Base-by-base conservation (phyloP, 2,888 invertebrate species). In the Parthenolecanium corni region DNA sequence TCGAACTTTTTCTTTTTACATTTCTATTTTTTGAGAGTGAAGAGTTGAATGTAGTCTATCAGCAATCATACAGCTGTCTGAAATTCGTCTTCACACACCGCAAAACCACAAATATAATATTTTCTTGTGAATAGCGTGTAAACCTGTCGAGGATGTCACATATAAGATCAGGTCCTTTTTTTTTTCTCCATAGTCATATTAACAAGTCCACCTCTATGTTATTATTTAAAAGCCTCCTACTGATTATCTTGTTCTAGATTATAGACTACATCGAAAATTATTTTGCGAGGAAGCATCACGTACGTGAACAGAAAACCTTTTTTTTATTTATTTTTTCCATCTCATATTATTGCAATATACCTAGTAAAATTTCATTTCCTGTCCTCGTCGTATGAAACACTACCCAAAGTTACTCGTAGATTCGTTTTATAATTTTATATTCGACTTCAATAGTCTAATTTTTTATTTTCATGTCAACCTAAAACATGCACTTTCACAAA, bases 171-270 rank as follows among this genome's bases (percentile, higher is more conserved):
- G 24, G 16, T 18, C 25, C 31, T 57, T 42, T 42, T 31, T 31
- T 31, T 31, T 4, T 31, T 31, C 31, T 31, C n/a, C 25, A 57
- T 57, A 46, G 57, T 31, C 21, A 31, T 31, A 9, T 31, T 57
- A 46, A 57, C 23, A 46, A 31, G 20, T 44, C 25, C 31, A 21
- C 44, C 57, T 46, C 31, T 25, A 42, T 57, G 44, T 57, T 46
- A 57, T 57, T 57, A 57, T 57, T 46, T 57, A 25, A 20, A 57
- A 46, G 46, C 57, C 57, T 57, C 46, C 57, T 31, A 46, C 57
- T 57, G 57, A 57, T 57, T 57, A 57, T 47, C 42, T 31, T 6
- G 42, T 46, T 57, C 44, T 23, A 57, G 57, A 57, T 57, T 57
- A 57, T 57, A 57, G 31, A 31, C 31, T 31, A 6, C 11, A 46